Percentiles rank a stretch among this genome's conserved stretches.
Conservation (phyloP, 2,797 vertebrate genomes). For the Trachurus trachurus region DNA sequence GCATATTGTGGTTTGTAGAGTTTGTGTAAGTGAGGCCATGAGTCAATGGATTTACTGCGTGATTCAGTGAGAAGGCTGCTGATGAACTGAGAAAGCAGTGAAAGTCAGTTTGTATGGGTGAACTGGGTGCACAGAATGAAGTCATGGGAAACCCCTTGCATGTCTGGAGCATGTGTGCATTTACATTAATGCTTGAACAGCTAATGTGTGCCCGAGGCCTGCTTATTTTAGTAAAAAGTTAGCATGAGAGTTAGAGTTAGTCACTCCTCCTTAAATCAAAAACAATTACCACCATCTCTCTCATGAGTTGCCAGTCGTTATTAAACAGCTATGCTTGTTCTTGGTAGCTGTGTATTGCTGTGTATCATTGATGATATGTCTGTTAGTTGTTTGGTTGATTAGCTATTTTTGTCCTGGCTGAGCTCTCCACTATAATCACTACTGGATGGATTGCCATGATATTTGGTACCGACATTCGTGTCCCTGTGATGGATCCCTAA, state of each 20-base stretch:
- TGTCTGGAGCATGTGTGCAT: constrained; percentile 6
- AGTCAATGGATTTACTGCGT: constrained; percentile 65
- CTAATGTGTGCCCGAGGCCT: neutral
- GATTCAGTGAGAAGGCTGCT: constrained; percentile 52
- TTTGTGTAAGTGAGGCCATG: constrained; percentile 47
- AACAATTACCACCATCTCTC: constrained; percentile 3
- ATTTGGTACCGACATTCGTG: neutral
- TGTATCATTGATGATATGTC: neutral
- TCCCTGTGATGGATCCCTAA: neutral
- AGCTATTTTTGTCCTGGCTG: neutral
- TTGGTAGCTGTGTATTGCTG: neutral
- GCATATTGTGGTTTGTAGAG: constrained; percentile 53
- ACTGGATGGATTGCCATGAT: neutral
- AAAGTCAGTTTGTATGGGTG: constrained; percentile 46
- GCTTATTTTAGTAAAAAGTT: constrained; percentile 13
- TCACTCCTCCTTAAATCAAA: constrained; percentile 14
- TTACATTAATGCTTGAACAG: constrained; percentile 6
- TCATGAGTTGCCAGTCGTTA: constrained; percentile 25
- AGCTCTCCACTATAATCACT: neutral
- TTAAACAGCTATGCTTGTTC: neutral
- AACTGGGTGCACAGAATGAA: constrained; percentile 37
- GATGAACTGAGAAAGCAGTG: constrained; percentile 48
- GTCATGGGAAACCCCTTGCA: constrained; percentile 46
- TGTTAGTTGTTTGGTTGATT: neutral
- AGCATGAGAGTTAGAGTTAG: neutral